phyloP scores from a whole-genome alignment of 1,140 invertebrate genomes.

The Trichonephila clavata region DNA sequence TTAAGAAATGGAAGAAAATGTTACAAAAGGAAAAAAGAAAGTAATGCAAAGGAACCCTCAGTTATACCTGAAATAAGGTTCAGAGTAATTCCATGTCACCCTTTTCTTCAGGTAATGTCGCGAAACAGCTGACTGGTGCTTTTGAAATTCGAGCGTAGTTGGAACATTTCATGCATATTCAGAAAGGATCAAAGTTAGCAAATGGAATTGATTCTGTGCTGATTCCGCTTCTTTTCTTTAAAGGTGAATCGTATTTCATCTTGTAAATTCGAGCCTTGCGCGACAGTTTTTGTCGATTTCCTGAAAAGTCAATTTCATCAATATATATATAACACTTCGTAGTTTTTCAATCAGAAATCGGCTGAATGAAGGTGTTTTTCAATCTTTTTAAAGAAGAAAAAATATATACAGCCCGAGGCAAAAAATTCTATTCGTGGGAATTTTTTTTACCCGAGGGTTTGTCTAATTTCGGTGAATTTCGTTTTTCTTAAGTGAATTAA shows the following conservation, averaged over 20 bases:
- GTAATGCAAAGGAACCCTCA: background rate
- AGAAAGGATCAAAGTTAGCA: conserved; percentile 62
- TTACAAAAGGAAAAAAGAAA: too few relatives aligned
- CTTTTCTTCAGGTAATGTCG: conserved; percentile 54
- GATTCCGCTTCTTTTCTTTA: conserved; percentile 60
- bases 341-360: conserved; percentile 33
- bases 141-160: conserved; percentile 60
- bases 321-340: background rate
- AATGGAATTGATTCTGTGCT: conserved; percentile 66
- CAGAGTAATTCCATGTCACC: conserved; percentile 45
- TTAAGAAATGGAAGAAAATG: background rate
- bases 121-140: conserved; percentile 65
- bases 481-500: too few relatives aligned
- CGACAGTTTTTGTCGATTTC: conserved; percentile 49
- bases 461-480: too few relatives aligned
- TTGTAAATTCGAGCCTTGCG: conserved; percentile 36
- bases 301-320: conserved; percentile 42
- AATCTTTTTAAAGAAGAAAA: background rate
- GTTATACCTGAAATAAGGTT: background rate
- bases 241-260: conserved; percentile 65
- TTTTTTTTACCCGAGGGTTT: too few relatives aligned
- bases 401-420: background rate
- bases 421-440: background rate
- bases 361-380: background rate
- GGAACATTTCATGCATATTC: conserved; percentile 64